Percentiles rank a stretch among this genome's conserved stretches.
These are phyloP conservation scores for Drosophila tristis DNA, from an alignment of 1,140 invertebrate genomes.

Conservation along the genomic window DNA sequence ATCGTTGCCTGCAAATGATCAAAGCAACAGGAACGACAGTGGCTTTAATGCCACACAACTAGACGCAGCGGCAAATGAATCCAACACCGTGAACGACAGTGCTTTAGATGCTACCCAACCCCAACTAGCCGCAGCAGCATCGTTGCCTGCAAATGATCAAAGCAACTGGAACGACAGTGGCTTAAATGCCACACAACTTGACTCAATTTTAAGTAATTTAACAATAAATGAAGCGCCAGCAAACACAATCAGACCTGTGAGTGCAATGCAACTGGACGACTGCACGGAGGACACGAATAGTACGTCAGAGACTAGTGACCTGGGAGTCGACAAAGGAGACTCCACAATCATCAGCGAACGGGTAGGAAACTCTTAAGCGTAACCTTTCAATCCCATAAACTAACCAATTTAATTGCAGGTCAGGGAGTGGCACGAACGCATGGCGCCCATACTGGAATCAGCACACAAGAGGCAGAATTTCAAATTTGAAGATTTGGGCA, in stretches of 20 bases:
- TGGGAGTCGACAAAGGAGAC: neutral
- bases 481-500: conserved; percentile 66
- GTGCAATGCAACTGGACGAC: no score
- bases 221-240: conserved; percentile 13
- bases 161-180: neutral
- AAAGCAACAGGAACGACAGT: no score
- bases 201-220: neutral
- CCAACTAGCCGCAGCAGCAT: no score
- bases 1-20: no score
- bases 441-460: conserved; percentile 66
- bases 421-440: conserved; percentile 65
- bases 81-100: no score
- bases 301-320: neutral
- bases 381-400: neutral
- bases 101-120: neutral
- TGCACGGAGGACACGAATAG: neutral
- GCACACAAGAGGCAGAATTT: conserved; percentile 76
- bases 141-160: no score
- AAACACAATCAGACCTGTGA: no score
- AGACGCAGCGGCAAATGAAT: no score
- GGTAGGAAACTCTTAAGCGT: conserved; percentile 1
- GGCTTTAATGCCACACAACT: conserved; percentile 1
- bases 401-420: conserved; percentile 47
- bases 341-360: conserved; percentile 3
- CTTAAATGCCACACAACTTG: neutral